These are phyloP conservation scores for Microctenopoma lineatum DNA, from an alignment of 2,797 vertebrate genomes.

Conservation along the genomic window DNA sequence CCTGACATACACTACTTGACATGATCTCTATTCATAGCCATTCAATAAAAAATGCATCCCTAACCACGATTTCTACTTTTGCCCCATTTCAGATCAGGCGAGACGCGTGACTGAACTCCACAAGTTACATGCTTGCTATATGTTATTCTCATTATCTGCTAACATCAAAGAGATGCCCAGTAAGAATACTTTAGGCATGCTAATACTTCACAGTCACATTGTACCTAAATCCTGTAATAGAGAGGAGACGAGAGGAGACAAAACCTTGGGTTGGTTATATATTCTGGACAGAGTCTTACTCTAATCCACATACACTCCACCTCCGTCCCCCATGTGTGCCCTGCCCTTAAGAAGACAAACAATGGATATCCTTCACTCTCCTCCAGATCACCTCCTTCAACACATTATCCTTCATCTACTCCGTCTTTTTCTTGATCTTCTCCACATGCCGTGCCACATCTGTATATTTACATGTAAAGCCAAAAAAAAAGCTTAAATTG, in stretches of 20 bases:
- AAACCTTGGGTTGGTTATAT: conserved; percentile 77
- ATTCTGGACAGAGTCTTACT: conserved; percentile 77
- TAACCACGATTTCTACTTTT: conserved; percentile 45
- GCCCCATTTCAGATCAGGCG: conserved; percentile 52
- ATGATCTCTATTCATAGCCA: conserved; percentile 33
- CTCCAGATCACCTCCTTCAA: conserved; percentile 83
- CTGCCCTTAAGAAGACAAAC: conserved; percentile 87
- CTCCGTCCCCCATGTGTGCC: conserved; percentile 82
- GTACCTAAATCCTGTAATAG: conserved; percentile 10
- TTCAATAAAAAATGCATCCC: conserved; percentile 57
- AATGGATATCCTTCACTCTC: conserved; percentile 86
- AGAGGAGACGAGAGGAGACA: background rate
- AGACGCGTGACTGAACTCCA: conserved; percentile 30
- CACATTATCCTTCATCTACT: conserved; percentile 81
- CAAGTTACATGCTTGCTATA: conserved; percentile 6
- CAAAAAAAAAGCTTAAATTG: conserved; percentile 2
- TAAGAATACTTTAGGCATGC: conserved; percentile 44
- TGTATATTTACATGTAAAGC: conserved; percentile 40
- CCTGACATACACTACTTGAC: conserved; percentile 14
- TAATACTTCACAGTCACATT: conserved; percentile 52
- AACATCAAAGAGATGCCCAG: conserved; percentile 53
- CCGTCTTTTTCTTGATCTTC: conserved; percentile 40
- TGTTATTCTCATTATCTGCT: conserved; percentile 43
- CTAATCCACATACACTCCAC: conserved; percentile 85
- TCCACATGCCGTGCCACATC: conserved; percentile 16